These are phyloP conservation scores for Leptogaster cylindrica DNA, from an alignment of 2,888 invertebrate genomes.

Conservation along the genomic window DNA sequence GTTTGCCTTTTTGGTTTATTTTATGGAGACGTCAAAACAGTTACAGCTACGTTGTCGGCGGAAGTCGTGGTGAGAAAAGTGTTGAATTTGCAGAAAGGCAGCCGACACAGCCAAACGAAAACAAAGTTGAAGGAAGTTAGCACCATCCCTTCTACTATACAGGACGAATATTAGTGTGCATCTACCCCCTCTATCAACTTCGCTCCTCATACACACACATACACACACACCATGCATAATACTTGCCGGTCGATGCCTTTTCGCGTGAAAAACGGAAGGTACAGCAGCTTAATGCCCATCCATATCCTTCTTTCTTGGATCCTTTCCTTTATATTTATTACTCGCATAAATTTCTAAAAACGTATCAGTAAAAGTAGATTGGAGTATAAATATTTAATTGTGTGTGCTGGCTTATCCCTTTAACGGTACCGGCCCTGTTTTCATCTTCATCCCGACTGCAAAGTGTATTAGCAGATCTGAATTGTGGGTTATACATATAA, in stretches of 20 bases:
- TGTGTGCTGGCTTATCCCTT: slow-evolving; percentile 34
- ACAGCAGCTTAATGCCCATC: slow-evolving; percentile 33
- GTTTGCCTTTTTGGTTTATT: slow-evolving; percentile 27
- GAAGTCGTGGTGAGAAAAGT: slow-evolving; percentile 22
- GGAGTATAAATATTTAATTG: slow-evolving; percentile 61
- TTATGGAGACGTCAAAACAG: slow-evolving; percentile 41
- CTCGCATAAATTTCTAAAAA: slow-evolving; percentile 51
- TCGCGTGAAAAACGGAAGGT: slow-evolving; percentile 34
- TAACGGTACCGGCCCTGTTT: slow-evolving; percentile 13
- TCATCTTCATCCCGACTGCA: slow-evolving; percentile 5
- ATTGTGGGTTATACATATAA: slow-evolving; percentile 36
- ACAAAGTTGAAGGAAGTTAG: not conserved
- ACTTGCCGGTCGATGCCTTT: slow-evolving; percentile 10
- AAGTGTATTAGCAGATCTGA: slow-evolving; percentile 34
- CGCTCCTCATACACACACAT: no score
- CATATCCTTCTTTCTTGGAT: slow-evolving; percentile 41
- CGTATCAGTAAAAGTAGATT: slow-evolving; percentile 57
- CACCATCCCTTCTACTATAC: not conserved
- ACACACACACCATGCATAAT: not conserved
- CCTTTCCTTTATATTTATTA: slow-evolving; percentile 52
- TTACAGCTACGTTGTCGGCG: slow-evolving; percentile 18
- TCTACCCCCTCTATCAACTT: no score
- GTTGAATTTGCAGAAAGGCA: slow-evolving; percentile 38
- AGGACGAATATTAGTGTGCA: no score
- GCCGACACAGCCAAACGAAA: not conserved